Percentiles rank a stretch among this genome's conserved stretches.
Conservation (phyloP, 1,140 invertebrate species). For the Agrilus planipennis region DNA sequence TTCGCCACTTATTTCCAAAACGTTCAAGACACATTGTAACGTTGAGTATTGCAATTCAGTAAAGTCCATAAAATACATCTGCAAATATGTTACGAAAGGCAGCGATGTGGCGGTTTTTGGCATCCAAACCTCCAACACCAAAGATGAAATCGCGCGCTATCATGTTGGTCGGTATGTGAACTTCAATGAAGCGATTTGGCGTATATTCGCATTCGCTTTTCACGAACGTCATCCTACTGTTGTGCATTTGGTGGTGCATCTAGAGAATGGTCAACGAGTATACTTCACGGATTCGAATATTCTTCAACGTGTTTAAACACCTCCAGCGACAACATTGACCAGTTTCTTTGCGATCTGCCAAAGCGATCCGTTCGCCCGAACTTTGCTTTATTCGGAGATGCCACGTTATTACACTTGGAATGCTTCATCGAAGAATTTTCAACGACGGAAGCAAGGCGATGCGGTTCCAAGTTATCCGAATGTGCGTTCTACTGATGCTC, state of each 20-base stretch:
- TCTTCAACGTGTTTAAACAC: background rate
- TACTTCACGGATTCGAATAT: slow-evolving; percentile 3
- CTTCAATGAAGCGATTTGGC: slow-evolving; percentile 34
- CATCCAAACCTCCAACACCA: slow-evolving; percentile 20
- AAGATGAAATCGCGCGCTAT: slow-evolving; percentile 28
- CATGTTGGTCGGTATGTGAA: slow-evolving; percentile 35
- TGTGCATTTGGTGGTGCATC: background rate
- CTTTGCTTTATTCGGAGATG: slow-evolving; percentile 31
- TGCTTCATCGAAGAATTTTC: slow-evolving; percentile 14
- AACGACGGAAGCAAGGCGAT: slow-evolving; percentile 14
- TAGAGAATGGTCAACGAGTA: background rate
- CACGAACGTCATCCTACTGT: background rate
- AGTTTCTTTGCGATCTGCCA: slow-evolving; percentile 11
- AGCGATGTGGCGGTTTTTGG: slow-evolving; percentile 22
- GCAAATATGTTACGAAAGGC: slow-evolving; percentile 36
- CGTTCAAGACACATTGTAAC: too few relatives aligned
- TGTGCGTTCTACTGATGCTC: slow-evolving; percentile 10
- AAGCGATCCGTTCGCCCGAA: slow-evolving; percentile 24
- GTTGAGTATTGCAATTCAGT: too few relatives aligned
- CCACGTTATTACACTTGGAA: slow-evolving; percentile 32
- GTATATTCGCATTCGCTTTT: slow-evolving; percentile 9
- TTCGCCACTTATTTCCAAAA: too few relatives aligned
- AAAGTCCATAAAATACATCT: slow-evolving; percentile 34
- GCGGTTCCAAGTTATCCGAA: slow-evolving; percentile 17
- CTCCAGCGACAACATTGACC: slow-evolving; percentile 5